Evolutionary conservation across 2,113 vertebrate species (phyloP).

Genomic region (Gymnarchus niloticus): DNA sequence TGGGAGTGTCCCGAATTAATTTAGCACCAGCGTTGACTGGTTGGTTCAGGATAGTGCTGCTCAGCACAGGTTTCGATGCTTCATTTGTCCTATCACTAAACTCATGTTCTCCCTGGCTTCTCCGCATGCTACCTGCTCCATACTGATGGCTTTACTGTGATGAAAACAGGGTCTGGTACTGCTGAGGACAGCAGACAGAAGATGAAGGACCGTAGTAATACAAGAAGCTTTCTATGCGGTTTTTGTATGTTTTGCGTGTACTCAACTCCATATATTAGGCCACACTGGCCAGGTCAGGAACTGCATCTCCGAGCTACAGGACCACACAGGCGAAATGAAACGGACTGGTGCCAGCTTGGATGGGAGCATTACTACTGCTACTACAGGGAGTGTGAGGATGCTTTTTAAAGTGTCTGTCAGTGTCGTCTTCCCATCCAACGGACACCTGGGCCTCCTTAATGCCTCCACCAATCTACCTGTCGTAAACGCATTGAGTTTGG

Average conservation of each 20-base stretch:
- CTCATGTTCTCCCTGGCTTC: background rate
- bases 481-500: too few species aligned
- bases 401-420: background rate
- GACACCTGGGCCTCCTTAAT: constrained; percentile 36
- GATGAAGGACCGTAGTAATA: constrained; percentile 29
- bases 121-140: background rate
- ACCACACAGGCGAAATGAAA: constrained; percentile 18
- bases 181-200: background rate
- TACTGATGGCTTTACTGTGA: background rate
- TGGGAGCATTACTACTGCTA: background rate
- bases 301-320: constrained; percentile 37
- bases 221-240: constrained; percentile 38
- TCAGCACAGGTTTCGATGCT: too few species aligned
- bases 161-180: background rate
- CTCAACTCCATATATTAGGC: constrained; percentile 31
- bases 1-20: too few species aligned
- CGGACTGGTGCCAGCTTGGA: background rate
- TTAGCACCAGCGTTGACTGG: too few species aligned
- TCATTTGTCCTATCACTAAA: too few species aligned
- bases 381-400: background rate
- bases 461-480: constrained; percentile 40
- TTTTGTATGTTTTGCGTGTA: constrained; percentile 29
- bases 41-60: too few species aligned
- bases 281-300: constrained; percentile 53
- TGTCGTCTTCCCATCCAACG: background rate